These are phyloP conservation scores for Vanessa cardui DNA, from an alignment of 2,888 invertebrate genomes.

Conservation along the genomic window DNA sequence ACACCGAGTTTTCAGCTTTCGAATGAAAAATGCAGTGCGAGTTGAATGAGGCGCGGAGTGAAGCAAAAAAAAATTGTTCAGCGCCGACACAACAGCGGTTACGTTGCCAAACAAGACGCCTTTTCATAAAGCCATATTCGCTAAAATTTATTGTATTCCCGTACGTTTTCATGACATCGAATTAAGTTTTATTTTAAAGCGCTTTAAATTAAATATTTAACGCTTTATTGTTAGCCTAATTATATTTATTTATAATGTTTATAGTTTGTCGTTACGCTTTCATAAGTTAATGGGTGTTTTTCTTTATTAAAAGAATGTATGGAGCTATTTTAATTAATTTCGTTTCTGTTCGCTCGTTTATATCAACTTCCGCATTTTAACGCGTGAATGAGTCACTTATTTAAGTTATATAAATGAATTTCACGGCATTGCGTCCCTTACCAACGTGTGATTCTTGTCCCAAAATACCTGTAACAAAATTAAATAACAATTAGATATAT, in stretches of 20 bases:
- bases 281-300: not conserved
- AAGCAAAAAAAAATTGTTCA: conserved; percentile 57
- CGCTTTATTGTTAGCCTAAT: not conserved
- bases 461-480: conserved; percentile 78
- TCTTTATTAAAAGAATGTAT: not conserved
- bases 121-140: conserved; percentile 53
- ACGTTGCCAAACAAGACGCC: conserved; percentile 60
- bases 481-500: not conserved
- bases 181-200: not conserved
- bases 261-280: conserved; percentile 4
- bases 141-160: conserved; percentile 43
- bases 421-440: conserved; percentile 52
- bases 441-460: conserved; percentile 57
- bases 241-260: conserved; percentile 1
- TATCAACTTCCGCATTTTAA: not conserved
- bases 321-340: conserved; percentile 1
- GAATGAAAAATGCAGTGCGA: conserved; percentile 75
- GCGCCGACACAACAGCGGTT: conserved; percentile 60
- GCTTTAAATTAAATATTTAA: conserved; percentile 9
- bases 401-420: conserved; percentile 3
- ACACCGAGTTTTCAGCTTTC: conserved; percentile 52
- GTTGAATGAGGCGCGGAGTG: conserved; percentile 62
- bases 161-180: conserved; percentile 42
- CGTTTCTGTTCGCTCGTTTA: not conserved
- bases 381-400: not conserved